A percentile compares a stretch with the other conserved stretches of the same genome.
Evolutionary conservation across 2,888 invertebrate species (phyloP).

Genomic region (Scaptomyza cyrtandrae): DNA sequence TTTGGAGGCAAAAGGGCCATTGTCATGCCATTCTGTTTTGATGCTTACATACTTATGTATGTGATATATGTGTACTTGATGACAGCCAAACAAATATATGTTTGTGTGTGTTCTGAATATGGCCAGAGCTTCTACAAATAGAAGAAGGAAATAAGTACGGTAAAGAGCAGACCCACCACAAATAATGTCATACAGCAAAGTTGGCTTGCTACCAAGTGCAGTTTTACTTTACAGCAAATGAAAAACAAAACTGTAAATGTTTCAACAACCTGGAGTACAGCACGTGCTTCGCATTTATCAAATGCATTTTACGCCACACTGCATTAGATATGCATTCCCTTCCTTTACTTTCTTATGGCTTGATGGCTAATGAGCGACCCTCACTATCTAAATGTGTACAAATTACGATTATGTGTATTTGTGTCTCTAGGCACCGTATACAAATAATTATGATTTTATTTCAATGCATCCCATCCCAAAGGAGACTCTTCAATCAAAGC

Average conservation of each 20-base stretch:
- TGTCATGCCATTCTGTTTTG: slow-evolving; percentile 31
- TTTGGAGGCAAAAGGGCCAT: slow-evolving; percentile 44
- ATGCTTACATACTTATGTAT: neutral
- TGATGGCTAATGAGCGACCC: slow-evolving; percentile 38
- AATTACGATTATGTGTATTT: slow-evolving; percentile 6
- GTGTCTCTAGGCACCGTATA: slow-evolving; percentile 3
- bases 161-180: slow-evolving; percentile 14
- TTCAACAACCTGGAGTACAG: slow-evolving; percentile 16
- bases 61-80: slow-evolving; percentile 5
- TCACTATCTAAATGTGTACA: slow-evolving; percentile 29
- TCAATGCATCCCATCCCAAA: slow-evolving; percentile 11
- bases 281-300: slow-evolving; percentile 66
- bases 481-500: slow-evolving; percentile 18
- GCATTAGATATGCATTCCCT: slow-evolving; percentile 38
- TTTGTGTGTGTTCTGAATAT: slow-evolving; percentile 30
- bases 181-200: slow-evolving; percentile 19
- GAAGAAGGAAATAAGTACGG: slow-evolving; percentile 18
- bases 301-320: slow-evolving; percentile 59
- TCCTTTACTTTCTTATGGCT: neutral
- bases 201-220: slow-evolving; percentile 43
- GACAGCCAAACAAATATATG: slow-evolving; percentile 21
- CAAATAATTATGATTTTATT: slow-evolving; percentile 56
- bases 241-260: slow-evolving; percentile 44
- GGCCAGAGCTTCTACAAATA: slow-evolving; percentile 19
- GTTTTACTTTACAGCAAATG: slow-evolving; percentile 31